These are phyloP conservation scores for Brachynemurus nebulosus DNA, from an alignment of 2,888 invertebrate species.

Conservation along the genomic window DNA sequence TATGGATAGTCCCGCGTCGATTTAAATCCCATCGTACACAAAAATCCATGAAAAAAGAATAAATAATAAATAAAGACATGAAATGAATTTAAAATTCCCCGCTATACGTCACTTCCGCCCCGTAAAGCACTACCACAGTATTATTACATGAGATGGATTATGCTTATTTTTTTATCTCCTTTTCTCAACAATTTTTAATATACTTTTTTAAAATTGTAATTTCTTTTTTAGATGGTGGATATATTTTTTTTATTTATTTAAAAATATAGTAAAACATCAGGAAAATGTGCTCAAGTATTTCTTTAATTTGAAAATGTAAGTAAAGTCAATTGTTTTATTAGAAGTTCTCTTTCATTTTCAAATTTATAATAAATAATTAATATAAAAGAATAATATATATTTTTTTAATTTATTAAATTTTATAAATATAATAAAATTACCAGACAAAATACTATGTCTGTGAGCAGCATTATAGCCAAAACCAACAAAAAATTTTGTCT, in stretches of 20 bases:
- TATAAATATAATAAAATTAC: too few relatives aligned
- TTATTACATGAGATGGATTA: background rate
- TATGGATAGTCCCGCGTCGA: constrained; percentile 33
- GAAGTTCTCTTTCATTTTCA: too few relatives aligned
- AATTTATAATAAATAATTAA: too few relatives aligned
- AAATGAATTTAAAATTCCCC: constrained; percentile 10
- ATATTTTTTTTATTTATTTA: background rate
- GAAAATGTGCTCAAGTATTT: too few relatives aligned
- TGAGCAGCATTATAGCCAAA: too few relatives aligned
- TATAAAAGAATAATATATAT: too few relatives aligned
- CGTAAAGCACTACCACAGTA: too few relatives aligned
- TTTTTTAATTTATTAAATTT: too few relatives aligned
- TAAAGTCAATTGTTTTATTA: too few relatives aligned
- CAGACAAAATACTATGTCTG: too few relatives aligned
- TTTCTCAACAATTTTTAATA: background rate
- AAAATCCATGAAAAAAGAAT: constrained; percentile 37
- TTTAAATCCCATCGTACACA: constrained; percentile 28
- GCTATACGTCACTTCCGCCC: background rate
- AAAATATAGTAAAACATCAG: background rate
- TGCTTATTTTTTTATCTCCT: background rate
- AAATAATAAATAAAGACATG: constrained; percentile 28
- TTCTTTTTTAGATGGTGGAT: background rate
- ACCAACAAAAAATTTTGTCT: too few relatives aligned
- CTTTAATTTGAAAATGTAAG: too few relatives aligned
- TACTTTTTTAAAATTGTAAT: constrained; percentile 2